These are phyloP conservation scores for Idaea biselata DNA, from an alignment of 2,888 invertebrate species.

Conservation along the genomic window DNA sequence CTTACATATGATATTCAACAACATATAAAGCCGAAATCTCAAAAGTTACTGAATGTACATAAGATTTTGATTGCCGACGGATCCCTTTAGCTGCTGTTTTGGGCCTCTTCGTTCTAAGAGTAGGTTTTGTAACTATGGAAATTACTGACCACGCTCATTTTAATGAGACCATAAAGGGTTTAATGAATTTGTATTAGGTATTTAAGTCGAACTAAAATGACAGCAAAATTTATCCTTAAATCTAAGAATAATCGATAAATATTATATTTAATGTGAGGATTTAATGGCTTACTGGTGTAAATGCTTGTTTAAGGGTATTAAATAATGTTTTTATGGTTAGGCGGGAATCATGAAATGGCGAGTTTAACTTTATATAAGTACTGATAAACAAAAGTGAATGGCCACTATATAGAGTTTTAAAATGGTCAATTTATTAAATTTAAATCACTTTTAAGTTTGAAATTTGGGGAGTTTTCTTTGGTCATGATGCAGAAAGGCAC, in stretches of 20 bases:
- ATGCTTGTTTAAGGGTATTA: conserved; percentile 31
- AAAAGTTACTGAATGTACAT: not conserved
- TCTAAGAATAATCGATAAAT: not conserved
- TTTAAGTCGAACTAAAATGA: not conserved
- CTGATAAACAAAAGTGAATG: too few relatives aligned
- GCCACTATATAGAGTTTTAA: too few relatives aligned
- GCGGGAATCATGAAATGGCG: conserved; percentile 8
- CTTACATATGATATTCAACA: conserved; percentile 10
- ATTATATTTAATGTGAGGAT: conserved; percentile 5
- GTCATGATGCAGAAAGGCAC: too few relatives aligned
- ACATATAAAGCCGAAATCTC: conserved; percentile 1
- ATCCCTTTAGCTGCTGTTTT: not conserved
- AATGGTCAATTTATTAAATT: too few relatives aligned
- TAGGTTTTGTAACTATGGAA: not conserved
- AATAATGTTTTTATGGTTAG: conserved; percentile 12
- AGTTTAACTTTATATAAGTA: conserved; percentile 10
- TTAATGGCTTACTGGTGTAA: conserved; percentile 26
- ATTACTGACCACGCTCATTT: not conserved
- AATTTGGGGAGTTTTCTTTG: too few relatives aligned
- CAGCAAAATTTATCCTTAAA: not conserved
- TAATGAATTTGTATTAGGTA: not conserved
- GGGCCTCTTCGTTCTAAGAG: not conserved
- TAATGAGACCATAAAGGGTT: not conserved
- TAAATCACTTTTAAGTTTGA: too few relatives aligned
- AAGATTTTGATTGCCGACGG: not conserved